A percentile compares a stretch with the other conserved stretches of the same genome.
These are phyloP conservation scores for Dryas iulia DNA, from an alignment of 1,140 invertebrate species.

Conservation along the genomic window DNA sequence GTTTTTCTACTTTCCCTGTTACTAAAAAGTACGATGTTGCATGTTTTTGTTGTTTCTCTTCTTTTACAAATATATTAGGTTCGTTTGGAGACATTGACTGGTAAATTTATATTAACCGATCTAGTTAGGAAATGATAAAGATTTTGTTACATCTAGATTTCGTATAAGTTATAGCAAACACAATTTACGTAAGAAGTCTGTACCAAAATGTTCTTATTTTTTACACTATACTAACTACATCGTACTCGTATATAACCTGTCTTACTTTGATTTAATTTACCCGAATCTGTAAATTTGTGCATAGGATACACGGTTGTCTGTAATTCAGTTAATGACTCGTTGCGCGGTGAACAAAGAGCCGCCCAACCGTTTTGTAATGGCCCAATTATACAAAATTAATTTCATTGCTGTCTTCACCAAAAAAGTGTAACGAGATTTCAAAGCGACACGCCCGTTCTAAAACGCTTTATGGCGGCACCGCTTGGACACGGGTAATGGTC, in stretches of 20 bases:
- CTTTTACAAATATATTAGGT: too few species aligned
- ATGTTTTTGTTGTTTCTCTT: too few species aligned
- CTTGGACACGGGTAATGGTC: conserved; percentile 70
- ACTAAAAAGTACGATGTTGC: too few species aligned
- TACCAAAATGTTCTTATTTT: too few species aligned
- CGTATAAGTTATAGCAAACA: too few species aligned
- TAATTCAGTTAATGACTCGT: conserved; percentile 28
- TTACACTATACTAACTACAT: too few species aligned
- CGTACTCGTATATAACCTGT: neutral
- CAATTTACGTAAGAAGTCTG: too few species aligned
- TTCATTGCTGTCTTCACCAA: conserved; percentile 63
- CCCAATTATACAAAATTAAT: conserved; percentile 71
- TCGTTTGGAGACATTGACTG: too few species aligned
- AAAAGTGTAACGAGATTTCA: conserved; percentile 65
- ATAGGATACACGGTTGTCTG: neutral
- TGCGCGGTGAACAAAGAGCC: conserved; percentile 22
- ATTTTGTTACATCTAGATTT: too few species aligned
- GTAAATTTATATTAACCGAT: too few species aligned
- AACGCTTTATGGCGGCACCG: conserved; percentile 57
- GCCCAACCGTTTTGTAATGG: conserved; percentile 43
- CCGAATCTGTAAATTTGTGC: neutral
- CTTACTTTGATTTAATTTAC: neutral
- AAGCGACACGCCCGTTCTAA: conserved; percentile 58
- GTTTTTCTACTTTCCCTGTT: too few species aligned
- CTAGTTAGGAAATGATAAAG: too few species aligned